Evolutionary conservation across 2,888 invertebrate species (phyloP).

Genomic region (Neoitamus cyanurus): DNA sequence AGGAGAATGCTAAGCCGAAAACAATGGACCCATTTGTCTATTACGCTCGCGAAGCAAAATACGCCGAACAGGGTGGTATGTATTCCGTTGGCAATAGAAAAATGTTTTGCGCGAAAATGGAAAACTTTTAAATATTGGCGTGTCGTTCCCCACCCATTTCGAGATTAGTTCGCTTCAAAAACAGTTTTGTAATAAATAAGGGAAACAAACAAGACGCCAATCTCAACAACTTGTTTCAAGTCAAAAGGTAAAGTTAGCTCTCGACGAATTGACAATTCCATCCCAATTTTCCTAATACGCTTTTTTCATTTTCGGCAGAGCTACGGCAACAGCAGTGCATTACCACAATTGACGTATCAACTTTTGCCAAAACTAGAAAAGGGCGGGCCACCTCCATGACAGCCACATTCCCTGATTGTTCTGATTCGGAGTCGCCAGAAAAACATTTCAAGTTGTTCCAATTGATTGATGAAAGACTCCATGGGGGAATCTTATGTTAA

Average conservation of each 20-base stretch:
- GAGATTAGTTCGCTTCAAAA: constrained; percentile 24
- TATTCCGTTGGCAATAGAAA: not conserved
- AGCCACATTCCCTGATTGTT: constrained; percentile 34
- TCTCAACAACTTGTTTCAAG: constrained; percentile 7
- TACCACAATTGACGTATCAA: constrained; percentile 45
- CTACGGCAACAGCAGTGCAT: constrained; percentile 17
- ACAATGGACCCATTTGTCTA: not conserved
- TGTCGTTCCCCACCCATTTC: not conserved
- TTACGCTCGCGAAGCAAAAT: not conserved
- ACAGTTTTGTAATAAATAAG: constrained; percentile 32
- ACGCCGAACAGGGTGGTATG: not conserved
- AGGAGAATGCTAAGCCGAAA: not conserved
- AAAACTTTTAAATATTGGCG: not conserved
- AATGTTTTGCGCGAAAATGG: not conserved
- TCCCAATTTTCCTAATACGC: constrained; percentile 40
- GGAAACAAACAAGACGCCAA: constrained; percentile 24
- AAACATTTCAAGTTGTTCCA: constrained; percentile 49
- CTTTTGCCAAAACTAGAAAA: constrained; percentile 50
- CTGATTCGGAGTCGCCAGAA: constrained; percentile 47
- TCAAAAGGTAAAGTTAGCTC: constrained; percentile 32
- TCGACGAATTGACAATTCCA: constrained; percentile 28
- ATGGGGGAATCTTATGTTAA: constrained; percentile 52
- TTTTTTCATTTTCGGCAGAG: constrained; percentile 31
- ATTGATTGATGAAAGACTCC: constrained; percentile 53
- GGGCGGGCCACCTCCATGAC: constrained; percentile 47